Base-by-base conservation (phyloP, 2,113 vertebrate genomes). In the Podiceps cristatus region DNA sequence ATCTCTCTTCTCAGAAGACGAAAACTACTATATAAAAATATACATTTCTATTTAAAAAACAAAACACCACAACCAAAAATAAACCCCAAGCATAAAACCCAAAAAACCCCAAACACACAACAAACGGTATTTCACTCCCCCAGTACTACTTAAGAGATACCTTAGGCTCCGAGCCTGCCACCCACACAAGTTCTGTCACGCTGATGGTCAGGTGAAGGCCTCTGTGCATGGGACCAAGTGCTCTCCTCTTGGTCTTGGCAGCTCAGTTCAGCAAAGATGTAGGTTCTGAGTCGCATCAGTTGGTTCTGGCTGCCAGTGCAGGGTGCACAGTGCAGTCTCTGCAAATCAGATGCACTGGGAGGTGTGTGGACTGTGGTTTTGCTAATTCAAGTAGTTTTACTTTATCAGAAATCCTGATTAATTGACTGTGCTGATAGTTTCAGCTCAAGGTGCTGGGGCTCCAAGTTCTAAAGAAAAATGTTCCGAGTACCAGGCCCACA, bases 391-490 rank as follows among this genome's bases (percentile, higher is more conserved):
- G 45, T 37, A 13, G 18, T 45, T 93, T 49, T 45, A 24, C 35
- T 77, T 60, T 64, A 24, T 49, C 66, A 86, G 67, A 55, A 93
- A 53, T 63, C 35, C 37, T 55, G 13, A 67, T n/a, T 9, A 8
- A 31, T 31, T 71, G 29, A 22, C 19, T 52, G 5, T 47, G 49
- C 49, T 72, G 52, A n/a, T 37, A 31, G 59, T 62, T 82, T 71
- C 37, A 86, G 49, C 33, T 83, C 37, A 69, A 66, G 25, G 28
- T 79, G 29, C 53, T 44, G 12, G 13, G 27, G 22, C 55, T 84
- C 40, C 0, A 0, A 27, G 23, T 44, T 35, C 20, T 10, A 19
- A 68, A 93, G 33, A 45, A 63, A 88, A 86, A 9, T 0, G 0
- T 44, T 20, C 23, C n/a, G 12, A 20, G 18, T 64, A 42, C 18